Evolutionary conservation across 2,888 invertebrate species (phyloP).

Genomic region (Oscheius sp.): DNA sequence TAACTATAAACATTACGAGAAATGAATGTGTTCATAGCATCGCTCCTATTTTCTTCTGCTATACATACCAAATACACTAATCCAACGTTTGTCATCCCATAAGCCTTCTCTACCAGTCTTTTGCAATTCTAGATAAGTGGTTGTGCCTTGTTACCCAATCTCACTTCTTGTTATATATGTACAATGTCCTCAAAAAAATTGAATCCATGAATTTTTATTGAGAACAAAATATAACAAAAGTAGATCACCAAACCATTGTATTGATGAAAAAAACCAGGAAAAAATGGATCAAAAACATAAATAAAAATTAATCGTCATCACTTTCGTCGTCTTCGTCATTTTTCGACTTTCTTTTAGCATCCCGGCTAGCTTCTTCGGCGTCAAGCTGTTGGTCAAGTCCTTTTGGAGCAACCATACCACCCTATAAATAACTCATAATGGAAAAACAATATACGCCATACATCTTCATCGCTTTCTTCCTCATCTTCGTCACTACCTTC

Average conservation of each 20-base stretch:
- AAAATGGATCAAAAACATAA: background rate
- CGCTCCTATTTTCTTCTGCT: too few relatives aligned
- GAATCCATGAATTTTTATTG: too few relatives aligned
- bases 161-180: too few relatives aligned
- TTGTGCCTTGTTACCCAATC: too few relatives aligned
- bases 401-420: constrained; percentile 71
- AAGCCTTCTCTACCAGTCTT: too few relatives aligned
- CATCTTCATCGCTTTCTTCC: constrained; percentile 63
- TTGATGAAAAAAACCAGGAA: background rate
- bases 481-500: constrained; percentile 64
- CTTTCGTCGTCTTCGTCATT: constrained; percentile 38
- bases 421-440: constrained; percentile 35
- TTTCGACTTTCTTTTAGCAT: constrained; percentile 30
- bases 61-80: too few relatives aligned
- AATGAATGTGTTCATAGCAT: constrained; percentile 4
- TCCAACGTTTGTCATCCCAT: too few relatives aligned
- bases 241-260: background rate
- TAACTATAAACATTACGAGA: background rate
- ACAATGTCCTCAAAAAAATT: too few relatives aligned
- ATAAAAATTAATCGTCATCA: constrained; percentile 12
- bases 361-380: constrained; percentile 60
- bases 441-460: background rate
- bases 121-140: too few relatives aligned
- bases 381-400: constrained; percentile 70
- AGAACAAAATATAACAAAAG: too few relatives aligned